Base-by-base conservation (phyloP, 2,797 vertebrate genomes). In the Sciaenops ocellatus region DNA sequence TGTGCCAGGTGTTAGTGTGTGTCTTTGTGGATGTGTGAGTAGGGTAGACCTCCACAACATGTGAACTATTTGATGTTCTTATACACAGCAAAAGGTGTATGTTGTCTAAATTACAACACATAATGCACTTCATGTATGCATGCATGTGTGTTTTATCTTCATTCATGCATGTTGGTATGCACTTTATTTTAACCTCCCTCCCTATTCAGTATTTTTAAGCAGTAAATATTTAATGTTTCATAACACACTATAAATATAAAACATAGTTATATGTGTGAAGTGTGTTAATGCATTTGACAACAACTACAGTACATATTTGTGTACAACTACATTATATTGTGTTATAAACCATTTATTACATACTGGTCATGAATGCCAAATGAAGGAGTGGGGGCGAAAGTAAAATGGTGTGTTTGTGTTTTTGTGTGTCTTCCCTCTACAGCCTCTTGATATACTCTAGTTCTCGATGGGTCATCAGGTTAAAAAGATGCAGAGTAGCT, bases 1-100 rank as follows among this genome's bases (percentile, higher is more conserved):
- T 67, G 84, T 78, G 71, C 76, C 83, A 92, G 88, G 92, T 85
- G 80, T 86, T 52, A 13, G 54, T 76, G 71, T 74, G 79, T 61
- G 68, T 67, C 34, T 54, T 66, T 78, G 75, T 83, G 56, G 41
- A 81, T 64, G 66, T 67, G 66, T 80, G 72, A 62, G 64, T 56
- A 59, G 48, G 67, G 67, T 63, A 78, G 54, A 87, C 52, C 61
- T 57, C 44, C 67, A 83, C 30, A 57, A 62, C 69, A 69, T 69
- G 34, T 70, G 26, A 61, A 16, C 65, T 57, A 6, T 48, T 52
- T 61, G 55, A 65, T 72, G 52, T 30, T 47, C 42, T 65, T 55
- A 28, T 24, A 71, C 17, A 24, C 12, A 20, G 38, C 46, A 30
- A 52, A 60, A 60, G 5, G 4, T 69, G 34, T 15, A 16, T 62